Conservation (phyloP, 2,888 invertebrate genomes). For the Gortyna flavago region DNA sequence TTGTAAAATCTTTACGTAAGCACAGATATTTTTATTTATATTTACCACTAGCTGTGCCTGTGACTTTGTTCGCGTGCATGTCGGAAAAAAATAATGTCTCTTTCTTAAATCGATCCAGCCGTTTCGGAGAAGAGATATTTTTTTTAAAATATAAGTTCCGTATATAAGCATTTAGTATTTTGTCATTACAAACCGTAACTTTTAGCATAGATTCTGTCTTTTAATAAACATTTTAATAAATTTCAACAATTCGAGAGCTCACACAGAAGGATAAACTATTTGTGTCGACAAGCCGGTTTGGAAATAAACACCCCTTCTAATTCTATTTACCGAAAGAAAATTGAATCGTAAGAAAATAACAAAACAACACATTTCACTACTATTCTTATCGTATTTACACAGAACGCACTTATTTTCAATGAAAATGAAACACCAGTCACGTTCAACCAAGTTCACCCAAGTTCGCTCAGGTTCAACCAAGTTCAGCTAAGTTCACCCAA, state of each 20-base stretch:
- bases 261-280: neutral
- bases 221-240: too few relatives aligned
- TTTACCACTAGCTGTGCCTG: neutral
- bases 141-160: too few relatives aligned
- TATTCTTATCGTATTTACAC: neutral
- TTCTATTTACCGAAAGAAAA: slow-evolving; percentile 17
- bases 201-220: neutral
- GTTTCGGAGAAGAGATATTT: too few relatives aligned
- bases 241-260: neutral
- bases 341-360: slow-evolving; percentile 4
- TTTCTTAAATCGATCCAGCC: too few relatives aligned
- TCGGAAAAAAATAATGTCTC: too few relatives aligned
- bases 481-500: slow-evolving; percentile 29
- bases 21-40: too few relatives aligned
- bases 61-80: too few relatives aligned
- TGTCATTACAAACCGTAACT: too few relatives aligned
- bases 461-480: slow-evolving; percentile 7
- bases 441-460: slow-evolving; percentile 1
- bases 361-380: slow-evolving; percentile 20
- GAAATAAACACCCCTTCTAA: neutral
- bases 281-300: neutral
- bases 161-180: too few relatives aligned
- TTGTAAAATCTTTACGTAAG: neutral
- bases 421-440: slow-evolving; percentile 9
- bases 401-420: slow-evolving; percentile 12